Percentiles rank a stretch among this genome's conserved stretches.
These are phyloP conservation scores for Amphimallon solstitiale DNA, from an alignment of 2,888 invertebrate species.

Conservation along the genomic window DNA sequence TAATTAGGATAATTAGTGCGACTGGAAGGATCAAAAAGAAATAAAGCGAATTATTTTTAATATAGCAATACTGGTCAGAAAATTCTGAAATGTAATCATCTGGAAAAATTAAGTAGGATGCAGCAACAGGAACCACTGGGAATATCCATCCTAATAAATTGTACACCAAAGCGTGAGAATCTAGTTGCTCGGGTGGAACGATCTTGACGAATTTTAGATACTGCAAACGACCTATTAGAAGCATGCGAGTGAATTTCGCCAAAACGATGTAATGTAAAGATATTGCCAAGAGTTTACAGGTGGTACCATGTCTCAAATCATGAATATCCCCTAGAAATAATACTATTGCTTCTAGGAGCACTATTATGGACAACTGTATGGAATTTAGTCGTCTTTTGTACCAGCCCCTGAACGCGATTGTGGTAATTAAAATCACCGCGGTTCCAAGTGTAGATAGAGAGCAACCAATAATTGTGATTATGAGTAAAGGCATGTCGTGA, in stretches of 20 bases:
- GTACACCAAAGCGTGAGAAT: slow-evolving; percentile 1
- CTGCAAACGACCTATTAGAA: slow-evolving; percentile 15
- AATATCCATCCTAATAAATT: slow-evolving; percentile 11
- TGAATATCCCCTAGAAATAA: slow-evolving; percentile 22
- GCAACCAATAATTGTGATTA: slow-evolving; percentile 24
- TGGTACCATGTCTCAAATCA: background rate
- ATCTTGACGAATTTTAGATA: no score
- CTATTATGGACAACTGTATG: slow-evolving; percentile 19
- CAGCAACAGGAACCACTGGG: slow-evolving; percentile 20
- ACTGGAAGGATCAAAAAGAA: slow-evolving; percentile 27
- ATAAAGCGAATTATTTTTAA: slow-evolving; percentile 12
- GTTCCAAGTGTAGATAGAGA: slow-evolving; percentile 22
- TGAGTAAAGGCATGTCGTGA: slow-evolving; percentile 13
- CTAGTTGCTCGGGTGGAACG: slow-evolving; percentile 7
- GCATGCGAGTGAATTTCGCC: slow-evolving; percentile 27
- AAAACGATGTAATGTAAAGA: slow-evolving; percentile 30
- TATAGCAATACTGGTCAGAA: slow-evolving; percentile 29
- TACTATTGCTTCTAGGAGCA: slow-evolving; percentile 14
- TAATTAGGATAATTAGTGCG: slow-evolving; percentile 15
- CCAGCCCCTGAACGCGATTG: slow-evolving; percentile 27
- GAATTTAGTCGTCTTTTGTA: slow-evolving; percentile 25
- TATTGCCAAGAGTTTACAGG: slow-evolving; percentile 9
- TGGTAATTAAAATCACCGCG: background rate
- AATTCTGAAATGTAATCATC: slow-evolving; percentile 17
- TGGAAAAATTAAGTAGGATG: slow-evolving; percentile 19